Percentiles rank a stretch among this genome's conserved stretches.
phyloP scores from a whole-genome alignment of 1,140 invertebrate species.

The Ips nitidus region DNA sequence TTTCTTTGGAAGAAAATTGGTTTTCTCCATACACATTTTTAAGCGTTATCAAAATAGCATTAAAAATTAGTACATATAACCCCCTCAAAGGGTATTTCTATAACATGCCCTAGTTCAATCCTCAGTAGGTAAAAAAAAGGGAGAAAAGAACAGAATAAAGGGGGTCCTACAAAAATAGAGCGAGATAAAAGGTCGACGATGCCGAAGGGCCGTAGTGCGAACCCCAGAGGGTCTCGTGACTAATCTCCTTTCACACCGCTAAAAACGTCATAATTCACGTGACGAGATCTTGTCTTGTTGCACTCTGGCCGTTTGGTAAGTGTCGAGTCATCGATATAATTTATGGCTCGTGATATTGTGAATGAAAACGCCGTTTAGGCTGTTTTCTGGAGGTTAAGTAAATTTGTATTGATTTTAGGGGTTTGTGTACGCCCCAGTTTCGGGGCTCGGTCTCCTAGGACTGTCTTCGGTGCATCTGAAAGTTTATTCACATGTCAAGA shows the following conservation, averaged over 20 bases:
- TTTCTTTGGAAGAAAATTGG: too few relatives aligned
- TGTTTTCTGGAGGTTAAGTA: slow-evolving; percentile 3
- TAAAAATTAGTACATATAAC: too few relatives aligned
- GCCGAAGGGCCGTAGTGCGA: slow-evolving; percentile 15
- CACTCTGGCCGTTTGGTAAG: slow-evolving; percentile 22
- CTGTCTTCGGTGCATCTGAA: too few relatives aligned
- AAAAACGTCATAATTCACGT: slow-evolving; percentile 38
- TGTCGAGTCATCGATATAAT: slow-evolving; percentile 33
- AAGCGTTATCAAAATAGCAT: too few relatives aligned
- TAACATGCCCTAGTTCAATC: too few relatives aligned
- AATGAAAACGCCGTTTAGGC: slow-evolving; percentile 20
- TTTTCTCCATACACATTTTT: too few relatives aligned
- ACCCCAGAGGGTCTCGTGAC: slow-evolving; percentile 34
- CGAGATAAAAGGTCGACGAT: slow-evolving; percentile 3
- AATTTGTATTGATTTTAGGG: slow-evolving; percentile 16
- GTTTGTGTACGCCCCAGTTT: not conserved
- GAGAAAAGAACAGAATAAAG: slow-evolving; percentile 11
- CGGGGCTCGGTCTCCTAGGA: too few relatives aligned
- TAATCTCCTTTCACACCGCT: slow-evolving; percentile 37
- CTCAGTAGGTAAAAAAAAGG: not conserved
- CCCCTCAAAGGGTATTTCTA: too few relatives aligned
- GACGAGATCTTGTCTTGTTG: slow-evolving; percentile 36
- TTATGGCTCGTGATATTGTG: slow-evolving; percentile 24
- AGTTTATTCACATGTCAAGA: too few relatives aligned
- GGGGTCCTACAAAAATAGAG: slow-evolving; percentile 5